Evolutionary conservation across 2,113 vertebrate species (phyloP).

Genomic region (Sylvietta virens): DNA sequence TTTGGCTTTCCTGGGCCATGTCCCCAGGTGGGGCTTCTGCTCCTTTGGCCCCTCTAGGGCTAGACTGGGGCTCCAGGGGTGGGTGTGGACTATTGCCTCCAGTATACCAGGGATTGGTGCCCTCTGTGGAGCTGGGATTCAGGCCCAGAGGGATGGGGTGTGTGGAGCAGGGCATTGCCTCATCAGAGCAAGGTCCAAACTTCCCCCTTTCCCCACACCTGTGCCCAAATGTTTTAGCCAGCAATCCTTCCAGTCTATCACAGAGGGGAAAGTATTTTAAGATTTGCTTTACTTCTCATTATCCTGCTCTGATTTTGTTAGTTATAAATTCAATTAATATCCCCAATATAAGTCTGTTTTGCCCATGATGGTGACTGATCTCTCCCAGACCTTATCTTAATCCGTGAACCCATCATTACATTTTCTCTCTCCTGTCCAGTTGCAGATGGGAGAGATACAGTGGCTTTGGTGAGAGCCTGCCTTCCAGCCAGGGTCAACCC

Average conservation of each 20-base stretch:
- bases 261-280: not conserved
- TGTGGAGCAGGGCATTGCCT: not conserved
- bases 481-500: not conserved
- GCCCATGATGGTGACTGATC: rapidly evolving
- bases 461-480: not conserved
- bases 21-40: not conserved
- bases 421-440: not conserved
- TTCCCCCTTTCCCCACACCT: rapidly evolving
- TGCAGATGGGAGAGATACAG: rapidly evolving
- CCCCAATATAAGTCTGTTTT: not conserved
- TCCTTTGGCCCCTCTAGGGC: not conserved
- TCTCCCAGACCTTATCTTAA: not conserved
- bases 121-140: not conserved
- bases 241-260: not conserved
- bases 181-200: not conserved
- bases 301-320: not conserved
- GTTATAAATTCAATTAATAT: not conserved
- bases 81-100: not conserved
- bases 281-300: not conserved
- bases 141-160: not conserved
- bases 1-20: not conserved
- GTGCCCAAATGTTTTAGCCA: rapidly evolving
- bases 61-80: not conserved
- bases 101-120: too few species aligned
- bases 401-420: not conserved